These are phyloP conservation scores for Littorina saxatilis DNA, from an alignment of 1,140 invertebrate genomes.

Conservation along the genomic window DNA sequence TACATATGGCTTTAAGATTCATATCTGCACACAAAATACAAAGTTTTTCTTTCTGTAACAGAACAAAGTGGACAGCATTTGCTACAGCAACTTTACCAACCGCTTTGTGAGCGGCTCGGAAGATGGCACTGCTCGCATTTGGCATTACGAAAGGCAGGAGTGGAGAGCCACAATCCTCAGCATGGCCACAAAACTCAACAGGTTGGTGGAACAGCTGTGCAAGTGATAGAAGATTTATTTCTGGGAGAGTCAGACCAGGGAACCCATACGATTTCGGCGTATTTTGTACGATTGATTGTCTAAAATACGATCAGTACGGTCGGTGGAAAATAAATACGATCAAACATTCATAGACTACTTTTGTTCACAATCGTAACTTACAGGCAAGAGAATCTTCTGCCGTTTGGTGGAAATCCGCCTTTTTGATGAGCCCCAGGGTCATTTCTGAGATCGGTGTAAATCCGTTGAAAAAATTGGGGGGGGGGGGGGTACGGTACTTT, in stretches of 20 bases:
- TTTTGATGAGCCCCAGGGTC: no score
- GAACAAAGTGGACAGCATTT: slow-evolving; percentile 97
- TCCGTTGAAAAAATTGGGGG: no score
- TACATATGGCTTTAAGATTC: no score
- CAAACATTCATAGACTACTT: no score
- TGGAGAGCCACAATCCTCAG: slow-evolving; percentile 88
- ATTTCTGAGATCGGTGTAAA: no score
- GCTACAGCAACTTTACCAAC: slow-evolving; percentile 92
- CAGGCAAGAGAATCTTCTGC: no score
- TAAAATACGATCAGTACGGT: no score
- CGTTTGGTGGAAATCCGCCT: no score
- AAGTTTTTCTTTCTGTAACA: slow-evolving; percentile 57
- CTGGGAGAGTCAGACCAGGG: neutral
- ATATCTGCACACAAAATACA: neutral
- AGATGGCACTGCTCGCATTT: slow-evolving; percentile 96
- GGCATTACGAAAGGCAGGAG: slow-evolving; percentile 92
- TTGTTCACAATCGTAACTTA: no score
- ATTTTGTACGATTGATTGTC: no score
- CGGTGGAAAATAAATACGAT: neutral
- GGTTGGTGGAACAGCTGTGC: slow-evolving; percentile 36
- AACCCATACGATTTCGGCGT: no score
- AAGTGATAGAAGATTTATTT: neutral
- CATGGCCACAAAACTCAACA: slow-evolving; percentile 71
- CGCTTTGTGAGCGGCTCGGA: slow-evolving; percentile 96
- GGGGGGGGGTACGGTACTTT: no score